These are phyloP conservation scores for Eciton burchellii DNA, from an alignment of 1,140 invertebrate genomes.

Conservation along the genomic window DNA sequence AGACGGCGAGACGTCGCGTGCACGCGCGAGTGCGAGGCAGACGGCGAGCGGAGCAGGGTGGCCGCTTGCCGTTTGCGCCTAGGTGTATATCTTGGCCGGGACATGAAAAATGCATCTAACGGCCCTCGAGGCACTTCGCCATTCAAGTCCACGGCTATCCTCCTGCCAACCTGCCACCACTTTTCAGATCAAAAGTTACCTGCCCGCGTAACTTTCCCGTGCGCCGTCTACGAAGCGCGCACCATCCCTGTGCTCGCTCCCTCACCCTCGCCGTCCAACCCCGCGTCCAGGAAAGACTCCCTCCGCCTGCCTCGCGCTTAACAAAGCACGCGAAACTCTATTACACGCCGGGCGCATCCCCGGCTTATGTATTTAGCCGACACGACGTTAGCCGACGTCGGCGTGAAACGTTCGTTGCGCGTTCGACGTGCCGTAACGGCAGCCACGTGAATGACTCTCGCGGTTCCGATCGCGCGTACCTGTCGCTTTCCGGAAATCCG, in stretches of 20 bases:
- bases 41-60: background rate
- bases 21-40: constrained; percentile 44
- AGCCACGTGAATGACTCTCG: constrained; percentile 44
- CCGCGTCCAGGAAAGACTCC: constrained; percentile 32
- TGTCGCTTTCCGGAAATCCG: constrained; percentile 32
- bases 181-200: constrained; percentile 84
- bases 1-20: constrained; percentile 48
- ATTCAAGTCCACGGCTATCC: constrained; percentile 80
- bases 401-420: constrained; percentile 48
- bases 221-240: constrained; percentile 33
- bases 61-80: constrained; percentile 43
- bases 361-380: constrained; percentile 56
- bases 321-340: constrained; percentile 63
- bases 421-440: constrained; percentile 45
- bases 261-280: background rate
- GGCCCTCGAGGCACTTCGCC: constrained; percentile 79
- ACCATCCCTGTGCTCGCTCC: constrained; percentile 5
- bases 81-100: constrained; percentile 75
- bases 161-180: constrained; percentile 80
- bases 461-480: constrained; percentile 24
- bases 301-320: constrained; percentile 63
- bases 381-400: constrained; percentile 51
- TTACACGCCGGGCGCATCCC: constrained; percentile 57
- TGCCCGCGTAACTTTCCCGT: constrained; percentile 77
- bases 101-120: constrained; percentile 85